phyloP scores from a whole-genome alignment of 2,888 invertebrate genomes.

The Ashinkailepas kermadecensis region DNA sequence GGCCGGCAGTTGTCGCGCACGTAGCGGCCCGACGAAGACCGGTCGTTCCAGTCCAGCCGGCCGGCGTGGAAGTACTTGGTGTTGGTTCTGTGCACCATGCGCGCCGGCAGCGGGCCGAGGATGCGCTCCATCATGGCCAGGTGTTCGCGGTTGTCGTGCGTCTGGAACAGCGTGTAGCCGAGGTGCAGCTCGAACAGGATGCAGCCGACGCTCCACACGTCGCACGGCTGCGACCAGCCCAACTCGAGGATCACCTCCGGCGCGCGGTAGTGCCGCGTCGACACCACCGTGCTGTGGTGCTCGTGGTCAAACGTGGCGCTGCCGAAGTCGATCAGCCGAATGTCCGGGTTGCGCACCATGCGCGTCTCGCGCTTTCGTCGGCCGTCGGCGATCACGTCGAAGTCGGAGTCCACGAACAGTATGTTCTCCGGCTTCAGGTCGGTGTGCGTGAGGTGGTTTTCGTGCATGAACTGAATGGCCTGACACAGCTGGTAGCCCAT shows the following conservation, averaged over 20 bases:
- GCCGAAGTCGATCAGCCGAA: conserved; percentile 96
- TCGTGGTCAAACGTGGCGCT: conserved; percentile 99
- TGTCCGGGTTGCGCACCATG: conserved; percentile 85
- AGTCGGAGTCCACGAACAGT: conserved; percentile 91
- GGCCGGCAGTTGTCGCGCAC: conserved; percentile 98
- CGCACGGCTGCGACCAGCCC: conserved; percentile 98
- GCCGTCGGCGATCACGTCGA: conserved; percentile 50
- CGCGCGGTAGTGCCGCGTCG: conserved; percentile 96
- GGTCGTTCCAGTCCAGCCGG: conserved; percentile 95
- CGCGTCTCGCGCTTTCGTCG: conserved; percentile 68
- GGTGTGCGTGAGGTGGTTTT: conserved; percentile 95
- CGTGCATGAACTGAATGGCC: conserved; percentile 95
- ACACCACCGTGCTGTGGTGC: conserved; percentile 98
- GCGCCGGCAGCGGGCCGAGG: conserved; percentile 82
- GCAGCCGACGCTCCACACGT: conserved; percentile 99
- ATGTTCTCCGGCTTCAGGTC: conserved; percentile 99
- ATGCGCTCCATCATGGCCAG: conserved; percentile 99
- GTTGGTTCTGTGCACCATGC: conserved; percentile 82
- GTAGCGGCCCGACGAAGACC: conserved; percentile 92
- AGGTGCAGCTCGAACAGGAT: conserved; percentile 98
- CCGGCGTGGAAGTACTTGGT: conserved; percentile 98
- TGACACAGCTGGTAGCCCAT: conserved; percentile 95
- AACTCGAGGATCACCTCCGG: conserved; percentile 98
- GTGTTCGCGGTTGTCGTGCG: conserved; percentile 98
- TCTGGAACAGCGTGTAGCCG: conserved; percentile 97